phyloP scores from a whole-genome alignment of 2,888 invertebrate species.

The Cenopis cana region DNA sequence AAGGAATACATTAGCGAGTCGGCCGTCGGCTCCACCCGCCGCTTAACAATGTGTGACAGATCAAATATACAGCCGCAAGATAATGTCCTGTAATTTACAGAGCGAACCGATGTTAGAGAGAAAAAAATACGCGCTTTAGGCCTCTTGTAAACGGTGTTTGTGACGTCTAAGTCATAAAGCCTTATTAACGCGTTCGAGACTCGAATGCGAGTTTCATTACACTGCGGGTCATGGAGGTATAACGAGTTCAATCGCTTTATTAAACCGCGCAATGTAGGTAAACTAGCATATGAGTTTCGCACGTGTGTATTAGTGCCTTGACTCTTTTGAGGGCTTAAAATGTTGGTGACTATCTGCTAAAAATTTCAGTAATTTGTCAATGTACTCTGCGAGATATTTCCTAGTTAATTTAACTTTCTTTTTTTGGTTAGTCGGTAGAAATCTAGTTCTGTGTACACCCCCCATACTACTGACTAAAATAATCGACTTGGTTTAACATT shows the following conservation, averaged over 20 bases:
- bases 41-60: constrained; percentile 55
- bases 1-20: constrained; percentile 75
- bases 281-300: too few relatives aligned
- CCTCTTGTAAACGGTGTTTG: constrained; percentile 15
- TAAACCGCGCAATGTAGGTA: too few relatives aligned
- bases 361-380: constrained; percentile 2
- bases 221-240: too few relatives aligned
- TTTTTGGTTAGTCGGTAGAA: too few relatives aligned
- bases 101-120: constrained; percentile 20
- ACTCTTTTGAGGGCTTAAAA: constrained; percentile 14
- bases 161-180: neutral
- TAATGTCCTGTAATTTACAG: constrained; percentile 44
- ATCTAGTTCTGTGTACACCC: too few relatives aligned
- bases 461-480: too few relatives aligned
- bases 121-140: constrained; percentile 29
- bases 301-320: too few relatives aligned
- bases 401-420: neutral
- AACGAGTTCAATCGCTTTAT: too few relatives aligned
- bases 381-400: neutral
- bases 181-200: too few relatives aligned
- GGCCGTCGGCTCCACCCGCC: constrained; percentile 65
- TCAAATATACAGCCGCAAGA: constrained; percentile 47
- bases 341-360: neutral
- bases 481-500: too few relatives aligned
- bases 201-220: too few relatives aligned